Evolutionary conservation across 92 coral and sea anemone species (phyloP), one percentile per base, ranked within the genome.

Genomic region (Epizoanthus rinbou): DNA sequence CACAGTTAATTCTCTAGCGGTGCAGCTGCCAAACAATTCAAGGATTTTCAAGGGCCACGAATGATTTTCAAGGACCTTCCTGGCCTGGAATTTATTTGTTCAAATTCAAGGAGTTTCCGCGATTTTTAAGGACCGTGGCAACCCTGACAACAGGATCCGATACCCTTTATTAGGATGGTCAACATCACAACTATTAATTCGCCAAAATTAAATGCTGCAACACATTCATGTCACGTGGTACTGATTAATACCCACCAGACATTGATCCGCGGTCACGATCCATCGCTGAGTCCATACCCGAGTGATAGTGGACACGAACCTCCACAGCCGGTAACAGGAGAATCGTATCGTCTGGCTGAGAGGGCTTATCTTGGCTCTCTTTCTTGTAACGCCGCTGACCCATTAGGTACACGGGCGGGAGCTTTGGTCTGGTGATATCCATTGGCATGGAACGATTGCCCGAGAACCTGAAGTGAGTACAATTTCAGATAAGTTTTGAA

Each of bases 311-410:
- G 8, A 94, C 95, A 17, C 98, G 94, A 8, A 91, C 99, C 63
- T 96, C 98, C 56, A 96, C 99, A 15, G 94, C 99, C 15, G 99
- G 99, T 6, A 96, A 75, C 57, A 96, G 80, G 64, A 96, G 85
- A 23, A 88, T 81, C 8, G 98, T 94, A 78, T 91, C 94, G 24
- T 96, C 96, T 0, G 94, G 90, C 28, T 86, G 93, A 15, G 91
- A 83, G 75, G 85, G 50, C 79, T 88, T 84, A 57, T 96, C 98
- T 50, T 87, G 93, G 9, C 82, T 85, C 67, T 85, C 82, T 52
- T 84, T 90, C 67, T 94, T 88, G 84, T 86, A 85, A 3, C 94
- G 92, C 73, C 95, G 97, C 57, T 79, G 93, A 64, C 91, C 86
- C 35, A 74, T 74, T n/a, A 81, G 16, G 31, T 64, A 60, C 75